Base-by-base conservation (phyloP, 2,113 vertebrate species). In the Poeciliopsis occidentalis region DNA sequence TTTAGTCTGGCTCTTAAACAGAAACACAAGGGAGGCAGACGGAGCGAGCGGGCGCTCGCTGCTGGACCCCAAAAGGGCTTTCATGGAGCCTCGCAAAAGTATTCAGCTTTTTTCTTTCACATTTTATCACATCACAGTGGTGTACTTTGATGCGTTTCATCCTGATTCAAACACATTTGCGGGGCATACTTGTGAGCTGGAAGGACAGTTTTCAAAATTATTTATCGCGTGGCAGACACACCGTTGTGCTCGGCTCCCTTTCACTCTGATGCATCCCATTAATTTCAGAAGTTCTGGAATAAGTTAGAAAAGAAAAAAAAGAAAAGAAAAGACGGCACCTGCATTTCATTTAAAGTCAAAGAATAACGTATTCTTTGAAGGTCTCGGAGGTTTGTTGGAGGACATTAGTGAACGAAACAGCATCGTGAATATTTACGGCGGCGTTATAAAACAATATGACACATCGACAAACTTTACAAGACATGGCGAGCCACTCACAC, bases 1-100 rank as follows among this genome's bases (percentile, higher is more conserved):
- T 91, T 91, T 81, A 69, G 86, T 85, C 86, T 85, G 81, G 79
- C 51, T 86, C 24, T 91, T 82, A 82, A 85, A 84, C 73, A 75
- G 73, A 80, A 78, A 82, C 74, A 82, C 61, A 64, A 82, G 65
- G 54, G 76, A 76, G 62, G 71, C 30, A 82, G 84, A 63, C 71
- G 60, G 74, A 75, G 54, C 60, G 74, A 73, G 54, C 1, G 2
- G 79, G 67, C 34, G 72, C 34, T 30, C 17, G 44, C 47, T 82
- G 71, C 82, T 76, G 76, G 70, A 79, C 63, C 82, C 64, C 2
- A 62, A 67, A 37, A 41, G 67, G 67, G 62, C 31, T 71, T 71
- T 30, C 26, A 2, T 22, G 3, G 7, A 24, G 6, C 22, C 51
- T n/a, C 10, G 22, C 51, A n/a, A 57, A 19, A 47, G 44, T 8